phyloP scores from a whole-genome alignment of 2,888 invertebrate genomes.

The Pachymerium ferrugineum region DNA sequence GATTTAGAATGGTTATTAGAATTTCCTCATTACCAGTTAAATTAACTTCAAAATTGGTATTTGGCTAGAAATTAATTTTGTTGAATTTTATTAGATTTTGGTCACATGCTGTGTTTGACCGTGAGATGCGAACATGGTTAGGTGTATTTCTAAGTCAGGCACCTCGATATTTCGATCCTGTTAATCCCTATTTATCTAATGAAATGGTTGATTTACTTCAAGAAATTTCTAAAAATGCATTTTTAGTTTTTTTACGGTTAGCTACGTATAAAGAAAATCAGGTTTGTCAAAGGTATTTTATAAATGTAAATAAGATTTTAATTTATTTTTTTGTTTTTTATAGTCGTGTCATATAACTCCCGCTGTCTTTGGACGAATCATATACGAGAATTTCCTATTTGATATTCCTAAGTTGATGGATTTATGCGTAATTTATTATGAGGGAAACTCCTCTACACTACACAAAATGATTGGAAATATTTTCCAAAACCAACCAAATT shows the following conservation, averaged over 20 bases:
- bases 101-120: slow-evolving; percentile 60
- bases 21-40: slow-evolving; percentile 61
- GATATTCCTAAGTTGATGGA: slow-evolving; percentile 79
- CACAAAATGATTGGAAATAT: slow-evolving; percentile 60
- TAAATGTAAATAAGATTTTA: neutral
- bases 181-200: slow-evolving; percentile 46
- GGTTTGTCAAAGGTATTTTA: slow-evolving; percentile 48
- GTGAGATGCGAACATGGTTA: slow-evolving; percentile 58
- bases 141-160: slow-evolving; percentile 69
- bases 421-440: slow-evolving; percentile 66
- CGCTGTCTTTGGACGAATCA: slow-evolving; percentile 60
- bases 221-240: slow-evolving; percentile 55
- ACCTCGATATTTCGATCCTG: slow-evolving; percentile 60
- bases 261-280: slow-evolving; percentile 71
- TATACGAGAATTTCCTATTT: slow-evolving; percentile 73
- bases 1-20: slow-evolving; percentile 65
- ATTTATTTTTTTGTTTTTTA: slow-evolving; percentile 36
- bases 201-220: slow-evolving; percentile 57
- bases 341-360: slow-evolving; percentile 55
- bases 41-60: neutral
- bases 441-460: slow-evolving; percentile 59
- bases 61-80: slow-evolving; percentile 33
- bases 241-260: slow-evolving; percentile 68
- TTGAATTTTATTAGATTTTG: slow-evolving; percentile 41
- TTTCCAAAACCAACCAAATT: slow-evolving; percentile 62